Percentiles rank a stretch among this genome's conserved stretches.
Evolutionary conservation across 2,888 invertebrate genomes (phyloP).

Genomic region (Cynaeus angustus): DNA sequence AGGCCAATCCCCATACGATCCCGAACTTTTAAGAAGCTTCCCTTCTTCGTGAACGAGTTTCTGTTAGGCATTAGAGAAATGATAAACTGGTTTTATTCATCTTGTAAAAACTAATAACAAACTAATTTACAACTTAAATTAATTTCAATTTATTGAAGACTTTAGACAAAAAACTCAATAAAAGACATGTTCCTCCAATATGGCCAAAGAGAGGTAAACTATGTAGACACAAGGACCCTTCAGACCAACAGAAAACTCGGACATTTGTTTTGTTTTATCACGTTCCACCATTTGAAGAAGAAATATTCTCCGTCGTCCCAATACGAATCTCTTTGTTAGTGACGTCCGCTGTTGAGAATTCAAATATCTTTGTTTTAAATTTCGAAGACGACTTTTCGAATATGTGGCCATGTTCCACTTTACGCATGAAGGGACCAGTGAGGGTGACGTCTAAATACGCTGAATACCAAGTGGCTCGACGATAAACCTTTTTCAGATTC

Average conservation of each 20-base stretch:
- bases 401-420: conserved; percentile 48
- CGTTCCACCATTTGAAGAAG: conserved; percentile 52
- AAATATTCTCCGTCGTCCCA: conserved; percentile 51
- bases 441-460: conserved; percentile 41
- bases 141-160: too few species aligned
- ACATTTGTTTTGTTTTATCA: conserved; percentile 55
- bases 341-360: conserved; percentile 49
- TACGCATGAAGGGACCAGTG: conserved; percentile 46
- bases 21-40: conserved; percentile 29
- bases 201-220: conserved; percentile 29
- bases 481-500: conserved; percentile 26
- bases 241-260: conserved; percentile 39
- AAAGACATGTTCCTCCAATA: too few species aligned
- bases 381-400: conserved; percentile 51
- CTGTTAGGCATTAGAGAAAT: too few species aligned
- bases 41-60: too few species aligned
- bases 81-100: not conserved
- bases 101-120: not conserved
- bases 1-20: conserved; percentile 27
- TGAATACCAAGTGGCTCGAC: conserved; percentile 47
- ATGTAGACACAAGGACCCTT: conserved; percentile 50
- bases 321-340: conserved; percentile 48
- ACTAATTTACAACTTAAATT: too few species aligned
- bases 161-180: conserved; percentile 12
- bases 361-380: conserved; percentile 54